phyloP scores from a whole-genome alignment of 2,888 invertebrate species.

The Drosophila rubida region DNA sequence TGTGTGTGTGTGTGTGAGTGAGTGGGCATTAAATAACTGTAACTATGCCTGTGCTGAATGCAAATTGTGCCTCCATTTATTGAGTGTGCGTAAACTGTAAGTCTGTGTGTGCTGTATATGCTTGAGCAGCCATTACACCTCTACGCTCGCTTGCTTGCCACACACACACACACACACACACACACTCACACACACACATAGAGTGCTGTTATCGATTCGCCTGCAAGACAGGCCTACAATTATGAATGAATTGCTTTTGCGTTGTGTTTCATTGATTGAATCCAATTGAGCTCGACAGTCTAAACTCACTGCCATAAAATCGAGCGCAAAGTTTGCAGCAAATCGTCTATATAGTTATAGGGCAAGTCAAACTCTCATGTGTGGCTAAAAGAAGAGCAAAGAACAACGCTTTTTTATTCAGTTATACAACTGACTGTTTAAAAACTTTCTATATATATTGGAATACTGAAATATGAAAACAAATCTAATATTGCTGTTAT shows the following conservation, averaged over 20 bases:
- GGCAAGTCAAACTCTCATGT: no score
- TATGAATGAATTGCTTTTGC: conserved; percentile 11
- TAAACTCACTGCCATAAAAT: not conserved
- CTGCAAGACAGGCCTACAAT: conserved; percentile 6
- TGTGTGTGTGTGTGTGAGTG: conserved; percentile 22
- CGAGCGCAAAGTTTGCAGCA: not conserved
- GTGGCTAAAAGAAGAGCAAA: no score
- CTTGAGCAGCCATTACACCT: conserved; percentile 47
- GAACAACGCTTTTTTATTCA: no score
- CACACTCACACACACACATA: conserved; percentile 11
- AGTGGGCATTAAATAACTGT: conserved; percentile 69
- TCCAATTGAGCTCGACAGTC: not conserved
- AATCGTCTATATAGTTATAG: not conserved
- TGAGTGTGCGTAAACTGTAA: conserved; percentile 21
- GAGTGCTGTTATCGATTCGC: conserved; percentile 64
- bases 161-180: conserved; percentile 4
- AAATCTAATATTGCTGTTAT: no score
- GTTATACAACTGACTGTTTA: no score
- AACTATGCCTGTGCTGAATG: conserved; percentile 61
- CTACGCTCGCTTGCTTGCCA: conserved; percentile 17
- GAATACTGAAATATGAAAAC: no score
- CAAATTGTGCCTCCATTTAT: conserved; percentile 61
- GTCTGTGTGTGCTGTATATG: conserved; percentile 14
- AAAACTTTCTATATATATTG: no score
- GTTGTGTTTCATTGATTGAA: conserved; percentile 15